Percentiles rank a stretch among this genome's conserved stretches.
Evolutionary conservation across 2,113 vertebrate genomes (phyloP).

Genomic region (Psophia crepitans): DNA sequence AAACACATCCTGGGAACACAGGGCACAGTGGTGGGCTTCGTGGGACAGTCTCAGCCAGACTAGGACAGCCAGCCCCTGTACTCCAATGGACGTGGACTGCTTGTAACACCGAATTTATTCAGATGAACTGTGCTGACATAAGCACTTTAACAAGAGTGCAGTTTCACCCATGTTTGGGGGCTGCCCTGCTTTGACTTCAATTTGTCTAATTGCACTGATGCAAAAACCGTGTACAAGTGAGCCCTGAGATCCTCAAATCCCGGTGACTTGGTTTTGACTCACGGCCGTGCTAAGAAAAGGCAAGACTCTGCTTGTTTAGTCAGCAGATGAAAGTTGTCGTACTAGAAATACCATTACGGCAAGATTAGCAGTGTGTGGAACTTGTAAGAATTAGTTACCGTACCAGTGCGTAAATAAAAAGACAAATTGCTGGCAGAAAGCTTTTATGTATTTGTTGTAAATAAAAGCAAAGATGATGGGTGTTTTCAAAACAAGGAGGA

Average conservation of each 20-base stretch:
- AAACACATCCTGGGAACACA: not conserved
- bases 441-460: not conserved
- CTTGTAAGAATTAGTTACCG: slow-evolving; percentile 36
- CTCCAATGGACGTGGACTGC: not conserved
- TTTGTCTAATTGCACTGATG: not conserved
- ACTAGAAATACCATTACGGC: slow-evolving; percentile 54
- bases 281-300: not conserved
- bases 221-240: not conserved
- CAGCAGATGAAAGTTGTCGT: slow-evolving; percentile 42
- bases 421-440: slow-evolving; percentile 36
- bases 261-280: not conserved
- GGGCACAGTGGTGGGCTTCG: not conserved
- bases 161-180: not conserved
- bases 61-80: not conserved
- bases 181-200: not conserved
- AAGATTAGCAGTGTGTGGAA: not conserved
- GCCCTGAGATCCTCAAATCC: not conserved
- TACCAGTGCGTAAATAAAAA: slow-evolving; percentile 17
- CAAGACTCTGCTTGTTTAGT: slow-evolving; percentile 37
- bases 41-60: not conserved
- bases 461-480: not conserved
- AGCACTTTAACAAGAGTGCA: not conserved
- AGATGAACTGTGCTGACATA: not conserved
- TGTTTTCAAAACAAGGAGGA: not conserved
- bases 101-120: not conserved